phyloP scores from a whole-genome alignment of 1,140 invertebrate species.

The Meloidogyne exigua region DNA sequence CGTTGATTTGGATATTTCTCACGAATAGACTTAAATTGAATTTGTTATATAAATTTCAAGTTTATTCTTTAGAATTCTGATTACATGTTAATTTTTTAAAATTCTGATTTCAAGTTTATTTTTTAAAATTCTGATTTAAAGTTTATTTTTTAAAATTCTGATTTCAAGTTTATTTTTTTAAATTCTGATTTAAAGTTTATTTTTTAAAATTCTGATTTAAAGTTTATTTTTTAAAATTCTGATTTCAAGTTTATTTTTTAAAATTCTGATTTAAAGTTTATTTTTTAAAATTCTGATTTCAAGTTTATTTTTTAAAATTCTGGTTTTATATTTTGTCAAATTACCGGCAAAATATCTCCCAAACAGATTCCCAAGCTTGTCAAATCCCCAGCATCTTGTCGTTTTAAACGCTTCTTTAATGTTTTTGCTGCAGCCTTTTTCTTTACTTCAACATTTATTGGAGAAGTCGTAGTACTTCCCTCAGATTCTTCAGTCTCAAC shows the following conservation, averaged over 20 bases:
- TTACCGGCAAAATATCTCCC: conserved; percentile 59
- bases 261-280: too few species aligned
- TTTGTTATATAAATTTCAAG: too few species aligned
- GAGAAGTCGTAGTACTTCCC: neutral
- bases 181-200: too few species aligned
- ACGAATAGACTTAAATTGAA: conserved; percentile 39
- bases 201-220: too few species aligned
- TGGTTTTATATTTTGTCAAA: neutral
- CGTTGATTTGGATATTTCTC: conserved; percentile 61
- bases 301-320: neutral
- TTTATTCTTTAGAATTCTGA: too few species aligned
- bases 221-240: too few species aligned
- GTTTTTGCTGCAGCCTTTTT: neutral
- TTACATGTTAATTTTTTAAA: too few species aligned
- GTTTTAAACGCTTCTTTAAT: conserved; percentile 15
- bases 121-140: neutral
- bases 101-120: neutral
- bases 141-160: too few species aligned
- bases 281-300: neutral
- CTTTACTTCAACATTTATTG: conserved; percentile 14
- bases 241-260: too few species aligned
- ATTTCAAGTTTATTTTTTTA: too few species aligned
- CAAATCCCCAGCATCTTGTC: conserved; percentile 43
- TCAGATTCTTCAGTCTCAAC: conserved; percentile 43
- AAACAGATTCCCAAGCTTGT: conserved; percentile 61